Conservation (phyloP, 2,113 vertebrate genomes). For the Centrocercus urophasianus region DNA sequence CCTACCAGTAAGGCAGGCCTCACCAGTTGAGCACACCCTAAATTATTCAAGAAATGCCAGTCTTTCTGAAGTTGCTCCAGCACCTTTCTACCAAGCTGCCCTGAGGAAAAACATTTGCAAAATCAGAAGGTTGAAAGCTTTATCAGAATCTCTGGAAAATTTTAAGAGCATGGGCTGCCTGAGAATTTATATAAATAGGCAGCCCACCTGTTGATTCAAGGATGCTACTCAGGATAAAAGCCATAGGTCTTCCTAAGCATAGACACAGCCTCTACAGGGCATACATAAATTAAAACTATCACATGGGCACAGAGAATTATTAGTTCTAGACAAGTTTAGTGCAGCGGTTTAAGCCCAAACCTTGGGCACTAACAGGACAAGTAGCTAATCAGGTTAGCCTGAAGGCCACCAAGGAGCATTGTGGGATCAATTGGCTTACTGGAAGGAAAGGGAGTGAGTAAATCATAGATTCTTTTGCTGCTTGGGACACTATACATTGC, state of each 20-base stretch:
- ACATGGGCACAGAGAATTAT: background rate
- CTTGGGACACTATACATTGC: background rate
- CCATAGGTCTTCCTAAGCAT: background rate
- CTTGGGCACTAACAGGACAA: background rate
- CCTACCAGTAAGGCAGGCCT: background rate
- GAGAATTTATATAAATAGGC: background rate
- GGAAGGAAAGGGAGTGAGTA: background rate
- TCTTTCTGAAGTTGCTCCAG: background rate
- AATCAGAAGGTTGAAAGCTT: background rate
- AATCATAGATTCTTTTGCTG: constrained; percentile 30
- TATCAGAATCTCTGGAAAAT: background rate
- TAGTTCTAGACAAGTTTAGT: background rate
- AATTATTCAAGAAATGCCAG: background rate
- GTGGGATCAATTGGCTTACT: background rate
- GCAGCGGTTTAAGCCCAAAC: background rate
- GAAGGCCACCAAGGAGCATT: background rate
- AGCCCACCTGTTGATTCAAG: fast-evolving
- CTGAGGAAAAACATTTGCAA: background rate
- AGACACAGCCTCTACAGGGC: constrained; percentile 1
- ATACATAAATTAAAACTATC: background rate
- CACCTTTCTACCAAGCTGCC: background rate
- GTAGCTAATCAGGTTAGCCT: background rate
- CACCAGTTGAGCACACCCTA: background rate
- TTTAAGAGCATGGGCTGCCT: background rate
- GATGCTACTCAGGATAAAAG: background rate